These are phyloP conservation scores for Ramazzottius varieornatus DNA, from an alignment of 2,888 invertebrate genomes.

Conservation along the genomic window DNA sequence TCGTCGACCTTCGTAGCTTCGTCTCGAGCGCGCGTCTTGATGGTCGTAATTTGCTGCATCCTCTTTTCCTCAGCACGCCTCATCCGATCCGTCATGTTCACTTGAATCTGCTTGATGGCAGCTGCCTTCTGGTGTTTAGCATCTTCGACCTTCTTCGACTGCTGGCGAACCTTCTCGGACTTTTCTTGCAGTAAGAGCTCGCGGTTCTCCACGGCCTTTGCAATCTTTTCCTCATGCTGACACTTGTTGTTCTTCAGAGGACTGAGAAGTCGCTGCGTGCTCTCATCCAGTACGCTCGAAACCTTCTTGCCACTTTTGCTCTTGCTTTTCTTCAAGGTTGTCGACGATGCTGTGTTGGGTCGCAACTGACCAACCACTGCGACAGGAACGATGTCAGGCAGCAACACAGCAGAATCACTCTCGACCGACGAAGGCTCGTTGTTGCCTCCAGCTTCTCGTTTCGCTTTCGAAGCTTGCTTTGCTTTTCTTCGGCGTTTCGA, in stretches of 20 bases:
- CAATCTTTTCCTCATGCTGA: background rate
- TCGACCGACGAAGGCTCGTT: background rate
- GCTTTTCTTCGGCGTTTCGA: background rate
- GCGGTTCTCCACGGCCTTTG: background rate
- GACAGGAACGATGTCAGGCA: background rate
- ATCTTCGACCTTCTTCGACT: background rate
- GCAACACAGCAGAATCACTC: background rate
- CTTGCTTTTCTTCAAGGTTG: background rate
- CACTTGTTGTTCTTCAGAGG: background rate
- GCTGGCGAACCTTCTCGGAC: background rate
- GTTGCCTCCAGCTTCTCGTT: background rate
- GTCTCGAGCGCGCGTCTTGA: background rate
- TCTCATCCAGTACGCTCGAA: background rate
- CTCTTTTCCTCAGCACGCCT: background rate
- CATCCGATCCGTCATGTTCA: background rate
- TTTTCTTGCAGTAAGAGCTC: background rate
- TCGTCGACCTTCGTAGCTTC: constrained; percentile 1
- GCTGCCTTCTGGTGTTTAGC: background rate
- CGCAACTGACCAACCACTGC: too few species aligned
- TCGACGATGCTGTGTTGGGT: background rate
- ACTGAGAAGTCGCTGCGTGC: background rate
- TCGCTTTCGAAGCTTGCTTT: background rate
- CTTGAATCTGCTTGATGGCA: background rate
- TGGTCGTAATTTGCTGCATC: background rate
- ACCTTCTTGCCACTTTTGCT: background rate